Base-by-base conservation (phyloP, 2,797 vertebrate genomes). In the Muscicapa striata region DNA sequence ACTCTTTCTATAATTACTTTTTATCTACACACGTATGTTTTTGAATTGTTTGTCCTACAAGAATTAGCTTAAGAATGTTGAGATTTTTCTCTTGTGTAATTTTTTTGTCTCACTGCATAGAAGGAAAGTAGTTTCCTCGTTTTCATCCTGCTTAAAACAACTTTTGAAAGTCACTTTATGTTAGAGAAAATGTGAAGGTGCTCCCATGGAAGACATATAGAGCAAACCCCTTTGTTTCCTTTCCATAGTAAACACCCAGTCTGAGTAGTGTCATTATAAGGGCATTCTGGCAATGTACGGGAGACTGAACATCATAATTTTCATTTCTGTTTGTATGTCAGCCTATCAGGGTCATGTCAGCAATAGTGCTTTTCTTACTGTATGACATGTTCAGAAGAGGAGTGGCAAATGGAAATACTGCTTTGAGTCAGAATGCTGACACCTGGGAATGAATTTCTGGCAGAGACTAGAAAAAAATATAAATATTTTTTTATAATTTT, bases 381-480 rank as follows among this genome's bases (percentile, higher is more conserved):
- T 5, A 19, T 72, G 54, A 68, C 73, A 49, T 73, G 40, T 83
- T 90, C 67, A 59, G 54, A 78, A 76, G 63, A 82, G 63, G 45
- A 76, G 63, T 62, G 38, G 59, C 61, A 90, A 95, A 57, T 14
- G 15, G 52, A 90, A 89, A 82, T 79, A 82, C 24, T 58, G 46
- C 57, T 94, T 61, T 74, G 77, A 83, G 58, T 52, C 75, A 94
- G 72, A 84, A 90, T 79, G 29, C 52, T 93, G 84, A 92, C 73
- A 85, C 77, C 57, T 77, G 49, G 22, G 48, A 83, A 41, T 69
- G 48, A 84, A 64, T 79, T 89, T 87, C 64, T 96, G 80, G 66
- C 67, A 78, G 29, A 78, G 66, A 67, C 21, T n/a, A n/a, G 16
- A 29, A 63, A 70, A 70, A 82, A 64, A 64, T 26, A 40, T 3